Conservation (phyloP, 2,888 invertebrate genomes). For the Mythimna impura region DNA sequence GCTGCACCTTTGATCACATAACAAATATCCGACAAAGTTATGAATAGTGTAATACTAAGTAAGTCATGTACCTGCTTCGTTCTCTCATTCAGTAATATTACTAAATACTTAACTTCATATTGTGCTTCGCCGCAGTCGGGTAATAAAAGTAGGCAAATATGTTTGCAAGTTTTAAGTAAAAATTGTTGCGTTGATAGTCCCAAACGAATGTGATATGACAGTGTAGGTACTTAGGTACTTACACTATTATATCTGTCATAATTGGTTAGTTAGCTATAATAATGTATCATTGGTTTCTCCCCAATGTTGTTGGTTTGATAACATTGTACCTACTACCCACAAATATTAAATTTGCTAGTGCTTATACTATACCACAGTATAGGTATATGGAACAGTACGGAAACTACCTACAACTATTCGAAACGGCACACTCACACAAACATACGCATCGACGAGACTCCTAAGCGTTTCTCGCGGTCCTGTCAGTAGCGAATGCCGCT, state of each 20-base stretch:
- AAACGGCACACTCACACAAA: too few species aligned
- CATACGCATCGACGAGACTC: too few species aligned
- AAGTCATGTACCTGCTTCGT: too few species aligned
- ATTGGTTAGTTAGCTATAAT: too few species aligned
- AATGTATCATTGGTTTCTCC: neutral
- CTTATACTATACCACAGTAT: neutral
- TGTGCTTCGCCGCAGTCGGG: too few species aligned
- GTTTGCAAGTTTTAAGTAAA: neutral
- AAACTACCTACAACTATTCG: too few species aligned
- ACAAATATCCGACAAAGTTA: conserved; percentile 1
- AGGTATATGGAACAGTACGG: too few species aligned
- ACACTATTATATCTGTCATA: too few species aligned
- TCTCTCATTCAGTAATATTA: too few species aligned
- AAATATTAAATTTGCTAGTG: neutral
- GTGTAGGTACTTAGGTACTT: neutral
- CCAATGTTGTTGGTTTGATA: neutral
- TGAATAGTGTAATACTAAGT: neutral
- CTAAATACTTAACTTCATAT: too few species aligned
- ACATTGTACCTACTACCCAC: neutral
- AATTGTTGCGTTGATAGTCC: neutral
- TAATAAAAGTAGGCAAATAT: neutral
- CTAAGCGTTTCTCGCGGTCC: too few species aligned
- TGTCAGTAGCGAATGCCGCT: too few species aligned
- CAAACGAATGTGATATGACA: neutral
- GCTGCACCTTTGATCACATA: conserved; percentile 16